Percentiles rank a stretch among this genome's conserved stretches.
phyloP scores from a whole-genome alignment of 2,888 invertebrate genomes.

The Rambutsinella grinnellia region DNA sequence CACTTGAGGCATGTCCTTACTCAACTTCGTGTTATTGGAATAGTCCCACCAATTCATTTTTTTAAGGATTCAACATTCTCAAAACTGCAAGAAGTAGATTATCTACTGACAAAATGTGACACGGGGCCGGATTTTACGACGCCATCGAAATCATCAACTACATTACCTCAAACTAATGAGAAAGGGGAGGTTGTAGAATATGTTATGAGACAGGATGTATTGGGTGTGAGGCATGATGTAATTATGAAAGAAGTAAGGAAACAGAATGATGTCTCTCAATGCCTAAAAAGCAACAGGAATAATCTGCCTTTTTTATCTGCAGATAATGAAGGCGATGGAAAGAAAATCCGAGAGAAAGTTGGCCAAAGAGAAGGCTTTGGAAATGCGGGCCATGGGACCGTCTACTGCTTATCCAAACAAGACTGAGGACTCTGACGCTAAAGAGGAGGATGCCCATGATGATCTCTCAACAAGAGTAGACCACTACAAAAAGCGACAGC shows the following conservation, averaged over 20 bases:
- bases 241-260: constrained; percentile 74
- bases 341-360: constrained; percentile 5
- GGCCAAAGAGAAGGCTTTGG: constrained; percentile 8
- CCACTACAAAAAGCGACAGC: constrained; percentile 14
- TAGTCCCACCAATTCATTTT: constrained; percentile 81
- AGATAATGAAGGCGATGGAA: constrained; percentile 21
- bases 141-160: not conserved
- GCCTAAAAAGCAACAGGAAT: not conserved
- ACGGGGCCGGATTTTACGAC: constrained; percentile 77
- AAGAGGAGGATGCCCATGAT: not conserved
- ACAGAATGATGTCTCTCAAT: too few species aligned
- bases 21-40: constrained; percentile 80
- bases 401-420: not conserved
- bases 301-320: not conserved
- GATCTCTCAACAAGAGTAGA: too few species aligned
- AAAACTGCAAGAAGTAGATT: constrained; percentile 74
- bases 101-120: constrained; percentile 75
- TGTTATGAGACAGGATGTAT: constrained; percentile 79
- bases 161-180: not conserved
- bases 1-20: constrained; percentile 80
- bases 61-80: constrained; percentile 77
- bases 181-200: constrained; percentile 9
- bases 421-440: not conserved
- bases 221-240: constrained; percentile 77
- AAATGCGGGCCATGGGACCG: not conserved